These are phyloP conservation scores for Uromys caudimaculatus DNA, from an alignment of 2,797 vertebrate genomes.

Conservation along the genomic window DNA sequence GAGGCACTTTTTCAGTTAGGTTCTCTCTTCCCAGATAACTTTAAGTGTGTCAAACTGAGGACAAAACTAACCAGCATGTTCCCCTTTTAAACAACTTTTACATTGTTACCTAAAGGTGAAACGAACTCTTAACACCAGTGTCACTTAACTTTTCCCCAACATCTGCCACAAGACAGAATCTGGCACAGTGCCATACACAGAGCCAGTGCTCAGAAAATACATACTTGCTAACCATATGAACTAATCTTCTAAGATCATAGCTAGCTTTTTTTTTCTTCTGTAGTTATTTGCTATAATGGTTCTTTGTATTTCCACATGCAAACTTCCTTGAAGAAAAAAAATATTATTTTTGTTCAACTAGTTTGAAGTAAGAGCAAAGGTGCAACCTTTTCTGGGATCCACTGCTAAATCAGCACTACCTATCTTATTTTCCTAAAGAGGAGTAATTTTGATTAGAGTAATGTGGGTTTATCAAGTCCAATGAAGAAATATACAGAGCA, in stretches of 20 bases:
- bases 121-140: not conserved
- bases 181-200: not conserved
- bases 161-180: slow-evolving; percentile 2
- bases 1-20: not conserved
- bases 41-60: not conserved
- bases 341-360: not conserved
- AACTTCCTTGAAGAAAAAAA: not conserved
- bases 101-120: not conserved
- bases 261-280: not conserved
- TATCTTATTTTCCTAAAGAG: not conserved
- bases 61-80: not conserved
- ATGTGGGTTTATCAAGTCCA: not conserved
- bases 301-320: slow-evolving; percentile 3
- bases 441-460: not conserved
- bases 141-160: slow-evolving; percentile 40
- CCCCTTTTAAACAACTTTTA: not conserved
- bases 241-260: not conserved
- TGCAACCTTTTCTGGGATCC: not conserved
- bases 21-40: not conserved
- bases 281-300: not conserved
- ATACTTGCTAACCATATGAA: not conserved
- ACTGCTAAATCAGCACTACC: not conserved
- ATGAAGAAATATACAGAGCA: not conserved
- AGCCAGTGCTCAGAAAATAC: not conserved
- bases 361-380: not conserved